Evolutionary conservation across 2,113 vertebrate species (phyloP), one percentile per base, ranked within the genome.

Genomic region (Vulpes vulpes): DNA sequence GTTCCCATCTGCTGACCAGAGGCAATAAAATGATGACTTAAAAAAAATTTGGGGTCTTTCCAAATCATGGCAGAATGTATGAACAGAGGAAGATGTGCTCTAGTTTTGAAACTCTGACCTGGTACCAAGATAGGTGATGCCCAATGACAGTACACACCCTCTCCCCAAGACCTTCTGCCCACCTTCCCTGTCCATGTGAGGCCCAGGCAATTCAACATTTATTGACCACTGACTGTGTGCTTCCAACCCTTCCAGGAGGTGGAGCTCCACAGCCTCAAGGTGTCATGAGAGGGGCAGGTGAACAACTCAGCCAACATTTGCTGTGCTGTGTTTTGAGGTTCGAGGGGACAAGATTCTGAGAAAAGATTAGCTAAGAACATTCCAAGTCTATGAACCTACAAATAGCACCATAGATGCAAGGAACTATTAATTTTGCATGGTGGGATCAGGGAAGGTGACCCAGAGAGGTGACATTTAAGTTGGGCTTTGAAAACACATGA

Each of bases 1-100:
- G 43, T 89, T 88, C 67, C 90, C 19, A 89, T 76, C 38, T 96
- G 62, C 83, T 94, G 73, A 89, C 85, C 81, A 78, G 49, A 81
- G 53, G 2, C 78, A 89, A 89, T 67, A 93, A 81, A 93, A 92
- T 27, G 19, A 92, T 78, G 80, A 86, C 43, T 78, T 69, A 35
- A 69, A 53, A 53, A 86, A 57, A 43, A 49, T 49, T 20, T 86
- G 23, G 88, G 49, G 67, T 84, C 91, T 96, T 93, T 97, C 84
- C 79, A 82, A 90, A 62, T 79, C 32, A 62, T n/a, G 20, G 11
- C 89, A 15, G 67, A 95, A 96, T 94, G 62, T 23, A 89, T 30
- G 91, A 79, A 94, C n/a, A 93, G 23, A 67, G 65, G 43, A 86
- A 90, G 87, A 83, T 19, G 53, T 2, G n/a, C 19, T 87, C 25